Evolutionary conservation across 2,113 vertebrate species (phyloP), one percentile per base, ranked within the genome.

Genomic region (Anas platyrhynchos): DNA sequence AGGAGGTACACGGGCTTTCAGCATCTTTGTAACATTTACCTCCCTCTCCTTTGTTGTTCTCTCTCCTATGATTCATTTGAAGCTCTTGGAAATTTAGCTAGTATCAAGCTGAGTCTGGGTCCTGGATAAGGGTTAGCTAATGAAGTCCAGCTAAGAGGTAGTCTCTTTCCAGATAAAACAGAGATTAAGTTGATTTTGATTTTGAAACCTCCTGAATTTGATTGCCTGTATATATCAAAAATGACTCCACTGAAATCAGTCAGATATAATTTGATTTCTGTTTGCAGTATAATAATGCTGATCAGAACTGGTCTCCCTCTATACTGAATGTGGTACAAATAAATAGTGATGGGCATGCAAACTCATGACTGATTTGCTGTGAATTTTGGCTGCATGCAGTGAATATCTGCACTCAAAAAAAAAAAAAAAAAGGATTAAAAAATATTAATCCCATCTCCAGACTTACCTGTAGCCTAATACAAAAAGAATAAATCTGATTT

Each of bases 371-470:
- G n/a, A 61, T 83, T 74, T 92, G 77, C 86, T 81, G 86, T 90
- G 91, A 94, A 81, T 83, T 83, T 93, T 94, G 95, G 94, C 89
- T 65, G 65, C 41, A 58, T 52, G 27, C 17, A 88, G 50, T 50
- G 44, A 81, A 86, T 52, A 68, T 93, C 92, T 86, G 52, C 80
- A 21, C 25, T 74, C 7, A 8, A 66, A 77, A 91, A 94, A 86
- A 34, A 34, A 34, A 34, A 34, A 34, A 34, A 34, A 34, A 91
- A 74, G 36, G 54, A 89, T 72, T 81, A 80, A 79, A 56, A 71
- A 58, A 56, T 54, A 38, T 86, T 93, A 95, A 94, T 96, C 65
- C 83, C 65, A 46, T 83, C 73, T 93, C 91, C 86, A 97, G 94
- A 97, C 7, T 94, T 93, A 96, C 92, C 92, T 94, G 90, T 54